Evolutionary conservation across 2,888 invertebrate genomes (phyloP).

Genomic region (Amphipoea lucens): DNA sequence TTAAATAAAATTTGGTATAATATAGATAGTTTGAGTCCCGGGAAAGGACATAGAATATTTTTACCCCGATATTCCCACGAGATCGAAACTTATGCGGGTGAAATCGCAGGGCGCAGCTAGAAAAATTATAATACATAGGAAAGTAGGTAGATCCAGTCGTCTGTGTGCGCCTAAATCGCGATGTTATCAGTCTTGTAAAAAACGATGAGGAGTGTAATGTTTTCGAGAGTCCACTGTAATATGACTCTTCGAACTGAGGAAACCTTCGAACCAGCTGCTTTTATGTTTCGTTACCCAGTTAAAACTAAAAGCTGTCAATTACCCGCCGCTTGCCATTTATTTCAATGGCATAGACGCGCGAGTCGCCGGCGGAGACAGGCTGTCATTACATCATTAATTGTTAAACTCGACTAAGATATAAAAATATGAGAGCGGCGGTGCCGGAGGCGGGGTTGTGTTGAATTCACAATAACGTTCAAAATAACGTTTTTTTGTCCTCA

Average conservation of each 20-base stretch:
- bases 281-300: neutral
- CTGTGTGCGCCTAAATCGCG: neutral
- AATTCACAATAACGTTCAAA: neutral
- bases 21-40: too few relatives aligned
- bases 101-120: too few relatives aligned
- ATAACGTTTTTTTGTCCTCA: neutral
- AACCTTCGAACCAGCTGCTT: neutral
- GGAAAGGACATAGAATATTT: too few relatives aligned
- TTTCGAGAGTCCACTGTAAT: neutral
- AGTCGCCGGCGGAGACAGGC: constrained; percentile 20
- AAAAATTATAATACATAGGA: neutral
- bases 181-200: neutral
- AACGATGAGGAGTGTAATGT: neutral
- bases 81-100: too few relatives aligned
- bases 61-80: too few relatives aligned
- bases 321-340: constrained; percentile 5
- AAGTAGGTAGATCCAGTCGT: neutral
- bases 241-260: neutral
- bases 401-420: constrained; percentile 27
- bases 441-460: too few relatives aligned
- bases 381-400: constrained; percentile 54
- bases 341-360: neutral
- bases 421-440: neutral
- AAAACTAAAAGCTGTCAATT: constrained; percentile 30
- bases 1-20: too few relatives aligned